Evolutionary conservation across 2,797 vertebrate species (phyloP).

Genomic region (Mormyrops attenuatus): DNA sequence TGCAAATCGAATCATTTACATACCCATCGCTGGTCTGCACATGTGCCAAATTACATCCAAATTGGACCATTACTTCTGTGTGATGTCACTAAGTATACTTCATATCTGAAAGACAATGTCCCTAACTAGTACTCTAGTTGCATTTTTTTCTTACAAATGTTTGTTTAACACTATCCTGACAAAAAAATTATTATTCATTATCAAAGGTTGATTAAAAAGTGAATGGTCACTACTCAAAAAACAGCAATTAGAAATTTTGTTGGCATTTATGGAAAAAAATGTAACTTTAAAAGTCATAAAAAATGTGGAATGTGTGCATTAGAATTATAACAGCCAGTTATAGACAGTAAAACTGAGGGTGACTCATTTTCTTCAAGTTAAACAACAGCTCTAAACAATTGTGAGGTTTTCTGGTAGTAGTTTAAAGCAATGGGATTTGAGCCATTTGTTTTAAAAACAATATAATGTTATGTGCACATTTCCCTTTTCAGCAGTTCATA

Average conservation of each 20-base stretch:
- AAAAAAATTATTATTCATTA: background rate
- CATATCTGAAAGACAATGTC: background rate
- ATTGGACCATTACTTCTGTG: background rate
- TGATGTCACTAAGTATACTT: background rate
- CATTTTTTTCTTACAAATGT: background rate
- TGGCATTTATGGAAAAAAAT: background rate
- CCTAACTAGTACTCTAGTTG: background rate
- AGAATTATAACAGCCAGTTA: background rate
- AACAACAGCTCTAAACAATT: background rate
- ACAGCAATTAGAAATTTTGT: background rate
- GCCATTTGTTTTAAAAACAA: background rate
- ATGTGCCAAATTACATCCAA: background rate
- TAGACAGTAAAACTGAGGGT: background rate
- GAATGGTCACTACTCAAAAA: background rate
- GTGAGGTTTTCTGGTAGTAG: slow-evolving; percentile 1
- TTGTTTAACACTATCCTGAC: background rate
- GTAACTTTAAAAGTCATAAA: background rate
- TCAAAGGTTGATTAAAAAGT: background rate
- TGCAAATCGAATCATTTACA: background rate
- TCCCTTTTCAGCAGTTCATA: background rate
- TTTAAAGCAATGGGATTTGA: background rate
- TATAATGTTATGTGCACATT: background rate
- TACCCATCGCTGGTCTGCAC: background rate
- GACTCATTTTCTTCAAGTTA: background rate
- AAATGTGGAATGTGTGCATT: background rate